phyloP scores from a whole-genome alignment of 2,888 invertebrate species.

The Macrophya alboannulata region DNA sequence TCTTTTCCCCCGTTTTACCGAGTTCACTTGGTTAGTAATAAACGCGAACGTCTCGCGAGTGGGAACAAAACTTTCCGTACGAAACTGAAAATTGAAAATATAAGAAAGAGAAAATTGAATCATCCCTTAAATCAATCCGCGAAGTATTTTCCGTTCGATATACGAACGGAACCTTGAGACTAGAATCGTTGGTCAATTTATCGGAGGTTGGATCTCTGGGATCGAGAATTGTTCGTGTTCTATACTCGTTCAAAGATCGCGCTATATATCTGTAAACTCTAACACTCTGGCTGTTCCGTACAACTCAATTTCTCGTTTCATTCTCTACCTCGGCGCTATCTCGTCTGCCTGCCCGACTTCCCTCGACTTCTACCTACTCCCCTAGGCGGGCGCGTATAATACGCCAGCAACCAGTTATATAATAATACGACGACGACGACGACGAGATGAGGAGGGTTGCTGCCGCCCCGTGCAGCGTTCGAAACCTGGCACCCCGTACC shows the following conservation, averaged over 20 bases:
- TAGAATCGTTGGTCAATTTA: background rate
- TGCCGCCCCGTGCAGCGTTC: slow-evolving; percentile 32
- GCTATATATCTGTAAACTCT: slow-evolving; percentile 46
- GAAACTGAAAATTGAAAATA: background rate
- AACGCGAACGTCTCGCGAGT: background rate
- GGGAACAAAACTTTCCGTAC: slow-evolving; percentile 7
- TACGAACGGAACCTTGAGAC: background rate
- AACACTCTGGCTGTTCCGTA: slow-evolving; percentile 70
- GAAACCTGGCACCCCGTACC: slow-evolving; percentile 19
- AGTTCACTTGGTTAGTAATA: slow-evolving; percentile 29
- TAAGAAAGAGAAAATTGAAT: background rate
- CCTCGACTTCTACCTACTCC: slow-evolving; percentile 65
- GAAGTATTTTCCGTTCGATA: background rate
- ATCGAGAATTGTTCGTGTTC: slow-evolving; percentile 32
- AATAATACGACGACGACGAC: slow-evolving; percentile 76
- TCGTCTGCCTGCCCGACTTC: slow-evolving; percentile 79
- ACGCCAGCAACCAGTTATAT: slow-evolving; percentile 78
- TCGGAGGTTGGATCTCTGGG: background rate
- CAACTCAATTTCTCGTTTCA: slow-evolving; percentile 80
- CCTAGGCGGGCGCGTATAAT: slow-evolving; percentile 77
- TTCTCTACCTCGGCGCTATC: slow-evolving; percentile 78
- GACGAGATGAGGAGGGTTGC: slow-evolving; percentile 58
- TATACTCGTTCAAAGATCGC: background rate
- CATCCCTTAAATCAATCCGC: background rate
- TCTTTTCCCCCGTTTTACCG: slow-evolving; percentile 70